A percentile compares a stretch with the other conserved stretches of the same genome.
phyloP scores from a whole-genome alignment of 2,797 vertebrate genomes.

The Prionace glauca region DNA sequence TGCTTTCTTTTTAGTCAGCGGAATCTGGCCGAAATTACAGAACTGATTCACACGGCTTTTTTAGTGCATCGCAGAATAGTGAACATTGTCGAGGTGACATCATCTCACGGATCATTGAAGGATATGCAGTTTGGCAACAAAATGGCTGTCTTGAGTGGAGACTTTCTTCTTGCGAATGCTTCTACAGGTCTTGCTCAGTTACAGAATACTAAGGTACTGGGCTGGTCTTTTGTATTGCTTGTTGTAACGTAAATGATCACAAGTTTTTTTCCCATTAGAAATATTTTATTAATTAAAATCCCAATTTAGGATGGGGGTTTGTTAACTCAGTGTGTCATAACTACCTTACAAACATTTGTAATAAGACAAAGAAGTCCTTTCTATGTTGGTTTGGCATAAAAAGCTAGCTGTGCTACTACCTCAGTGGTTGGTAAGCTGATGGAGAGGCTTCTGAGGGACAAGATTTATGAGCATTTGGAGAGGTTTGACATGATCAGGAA shows the following conservation, averaged over 20 bases:
- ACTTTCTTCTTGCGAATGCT: slow-evolving; percentile 91
- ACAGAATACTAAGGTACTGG: slow-evolving; percentile 87
- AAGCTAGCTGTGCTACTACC: background rate
- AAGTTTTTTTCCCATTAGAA: background rate
- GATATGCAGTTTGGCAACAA: slow-evolving; percentile 99
- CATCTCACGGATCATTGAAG: slow-evolving; percentile 79
- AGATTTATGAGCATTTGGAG: too few relatives aligned
- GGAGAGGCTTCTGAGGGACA: too few relatives aligned
- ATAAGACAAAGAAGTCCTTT: background rate
- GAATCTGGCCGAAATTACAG: slow-evolving; percentile 91
- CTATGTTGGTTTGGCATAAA: background rate
- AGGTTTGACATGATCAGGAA: too few relatives aligned
- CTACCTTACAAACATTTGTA: background rate
- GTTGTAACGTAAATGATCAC: background rate
- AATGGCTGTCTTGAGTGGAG: slow-evolving; percentile 91
- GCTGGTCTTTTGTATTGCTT: slow-evolving; percentile 31
- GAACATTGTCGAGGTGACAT: slow-evolving; percentile 78
- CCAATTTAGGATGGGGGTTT: background rate
- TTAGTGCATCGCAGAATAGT: slow-evolving; percentile 94
- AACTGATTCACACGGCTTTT: slow-evolving; percentile 93
- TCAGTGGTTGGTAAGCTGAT: too few relatives aligned
- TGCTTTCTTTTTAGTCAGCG: slow-evolving; percentile 69
- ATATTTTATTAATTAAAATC: background rate
- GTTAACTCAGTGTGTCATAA: background rate
- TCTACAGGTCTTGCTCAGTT: slow-evolving; percentile 85